phyloP scores from a whole-genome alignment of 2,888 invertebrate species.

The Cinara cedri region DNA sequence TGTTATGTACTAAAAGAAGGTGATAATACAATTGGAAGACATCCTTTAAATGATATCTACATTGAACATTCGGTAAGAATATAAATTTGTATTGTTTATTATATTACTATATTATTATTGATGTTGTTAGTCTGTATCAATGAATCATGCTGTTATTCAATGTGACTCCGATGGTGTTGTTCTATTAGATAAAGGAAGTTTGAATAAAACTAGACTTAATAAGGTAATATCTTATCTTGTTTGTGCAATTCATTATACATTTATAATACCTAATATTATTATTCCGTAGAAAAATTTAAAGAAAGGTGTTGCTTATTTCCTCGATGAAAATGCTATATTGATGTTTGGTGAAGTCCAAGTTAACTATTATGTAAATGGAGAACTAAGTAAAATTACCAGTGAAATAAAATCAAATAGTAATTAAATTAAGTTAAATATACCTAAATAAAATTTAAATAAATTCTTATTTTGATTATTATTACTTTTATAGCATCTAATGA shows the following conservation, averaged over 20 bases:
- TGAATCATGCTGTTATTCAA: constrained; percentile 48
- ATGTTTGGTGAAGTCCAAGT: constrained; percentile 45
- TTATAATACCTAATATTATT: neutral
- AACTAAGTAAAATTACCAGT: neutral
- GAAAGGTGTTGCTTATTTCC: constrained; percentile 50
- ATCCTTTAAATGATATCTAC: constrained; percentile 45
- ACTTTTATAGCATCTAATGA: neutral
- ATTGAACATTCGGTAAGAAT: constrained; percentile 48
- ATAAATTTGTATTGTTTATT: neutral
- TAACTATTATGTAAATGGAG: constrained; percentile 28
- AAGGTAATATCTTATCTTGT: constrained; percentile 3
- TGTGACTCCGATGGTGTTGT: constrained; percentile 51
- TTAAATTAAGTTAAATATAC: neutral
- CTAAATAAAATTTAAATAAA: neutral
- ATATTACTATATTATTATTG: neutral
- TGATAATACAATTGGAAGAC: constrained; percentile 46
- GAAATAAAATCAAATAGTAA: neutral
- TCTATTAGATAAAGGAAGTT: constrained; percentile 48
- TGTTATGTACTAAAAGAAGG: constrained; percentile 37
- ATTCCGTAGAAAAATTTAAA: constrained; percentile 25
- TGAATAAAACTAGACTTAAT: constrained; percentile 49
- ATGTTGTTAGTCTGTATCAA: constrained; percentile 48
- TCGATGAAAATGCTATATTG: constrained; percentile 32
- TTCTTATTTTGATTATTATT: neutral
- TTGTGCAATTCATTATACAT: neutral